Evolutionary conservation across 2,888 invertebrate species (phyloP).

Genomic region (Rhamphomyia laevipes): DNA sequence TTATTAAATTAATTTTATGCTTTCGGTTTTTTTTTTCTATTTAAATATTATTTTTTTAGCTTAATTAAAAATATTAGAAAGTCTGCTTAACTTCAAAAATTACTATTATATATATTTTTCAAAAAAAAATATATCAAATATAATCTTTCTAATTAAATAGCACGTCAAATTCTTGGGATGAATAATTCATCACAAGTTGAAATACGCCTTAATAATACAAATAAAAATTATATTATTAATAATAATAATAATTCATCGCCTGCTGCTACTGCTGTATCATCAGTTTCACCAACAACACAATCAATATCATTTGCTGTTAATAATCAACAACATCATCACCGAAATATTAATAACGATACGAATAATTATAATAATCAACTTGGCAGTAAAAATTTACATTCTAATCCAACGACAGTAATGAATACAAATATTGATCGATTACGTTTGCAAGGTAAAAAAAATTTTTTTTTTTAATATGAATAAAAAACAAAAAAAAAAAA

Average conservation of each 20-base stretch:
- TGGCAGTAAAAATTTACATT: too few species aligned
- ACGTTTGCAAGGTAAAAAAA: not conserved
- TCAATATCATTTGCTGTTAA: too few species aligned
- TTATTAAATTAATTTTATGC: not conserved
- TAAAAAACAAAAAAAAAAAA: not conserved
- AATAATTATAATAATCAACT: not conserved
- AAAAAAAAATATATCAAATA: not conserved
- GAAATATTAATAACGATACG: not conserved
- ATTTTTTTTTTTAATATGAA: not conserved
- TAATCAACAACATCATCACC: too few species aligned
- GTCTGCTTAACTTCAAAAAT: too few species aligned
- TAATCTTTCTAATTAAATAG: conserved; percentile 13
- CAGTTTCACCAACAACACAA: too few species aligned
- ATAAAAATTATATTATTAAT: too few species aligned
- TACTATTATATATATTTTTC: not conserved
- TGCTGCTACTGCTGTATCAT: too few species aligned
- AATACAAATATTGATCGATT: not conserved
- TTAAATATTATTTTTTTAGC: not conserved
- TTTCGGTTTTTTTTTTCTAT: not conserved
- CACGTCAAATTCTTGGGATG: conserved; percentile 24
- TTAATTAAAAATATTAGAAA: too few species aligned
- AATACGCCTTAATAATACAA: too few species aligned
- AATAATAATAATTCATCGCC: too few species aligned
- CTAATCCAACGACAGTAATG: not conserved
- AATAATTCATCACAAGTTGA: conserved; percentile 8